phyloP scores from a whole-genome alignment of 1,140 invertebrate species.

The Coenobita brevimanus region DNA sequence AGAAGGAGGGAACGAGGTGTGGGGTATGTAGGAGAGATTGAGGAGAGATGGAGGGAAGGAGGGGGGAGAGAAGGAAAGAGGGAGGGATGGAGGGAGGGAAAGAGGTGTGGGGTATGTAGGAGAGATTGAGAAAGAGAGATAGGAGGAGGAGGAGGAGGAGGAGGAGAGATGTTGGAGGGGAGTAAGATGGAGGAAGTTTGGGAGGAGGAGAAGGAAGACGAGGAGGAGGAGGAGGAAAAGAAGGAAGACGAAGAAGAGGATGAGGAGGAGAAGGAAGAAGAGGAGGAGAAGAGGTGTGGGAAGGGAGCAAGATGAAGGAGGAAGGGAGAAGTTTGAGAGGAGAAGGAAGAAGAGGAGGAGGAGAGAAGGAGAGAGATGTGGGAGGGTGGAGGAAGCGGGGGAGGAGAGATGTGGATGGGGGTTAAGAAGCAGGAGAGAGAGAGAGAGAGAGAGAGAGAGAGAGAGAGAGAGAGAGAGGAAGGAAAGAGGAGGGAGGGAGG shows the following conservation, averaged over 20 bases:
- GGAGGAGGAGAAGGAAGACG: neutral
- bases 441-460: neutral
- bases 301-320: too few species aligned
- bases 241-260: too few species aligned
- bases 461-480: neutral
- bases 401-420: neutral
- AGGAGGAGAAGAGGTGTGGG: too few species aligned
- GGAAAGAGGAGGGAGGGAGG: neutral
- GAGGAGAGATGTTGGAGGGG: neutral
- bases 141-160: neutral
- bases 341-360: too few species aligned
- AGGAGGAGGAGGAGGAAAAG: neutral
- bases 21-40: neutral
- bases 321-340: too few species aligned
- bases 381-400: neutral
- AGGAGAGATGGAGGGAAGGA: neutral
- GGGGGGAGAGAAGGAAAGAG: neutral
- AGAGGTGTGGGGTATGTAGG: neutral
- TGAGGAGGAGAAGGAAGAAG: neutral
- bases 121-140: neutral
- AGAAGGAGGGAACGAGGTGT: neutral
- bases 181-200: neutral
- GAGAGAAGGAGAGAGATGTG: too few species aligned
- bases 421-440: neutral
- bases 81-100: neutral